These are phyloP conservation scores for Lasioglossum figueresi DNA, from an alignment of 2,888 invertebrate genomes.

Conservation along the genomic window DNA sequence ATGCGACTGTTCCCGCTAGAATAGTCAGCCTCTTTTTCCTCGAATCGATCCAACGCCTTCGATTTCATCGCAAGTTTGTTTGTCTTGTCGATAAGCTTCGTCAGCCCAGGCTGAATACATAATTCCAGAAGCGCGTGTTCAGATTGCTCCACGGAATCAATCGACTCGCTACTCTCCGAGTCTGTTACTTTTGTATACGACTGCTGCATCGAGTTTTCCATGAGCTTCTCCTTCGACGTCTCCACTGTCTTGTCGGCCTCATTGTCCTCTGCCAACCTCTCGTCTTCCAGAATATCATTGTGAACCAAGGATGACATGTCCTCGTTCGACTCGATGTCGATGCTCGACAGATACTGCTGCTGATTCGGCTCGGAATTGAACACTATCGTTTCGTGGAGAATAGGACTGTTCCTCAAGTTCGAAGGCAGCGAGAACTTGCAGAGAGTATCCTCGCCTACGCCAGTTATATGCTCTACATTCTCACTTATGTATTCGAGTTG, in stretches of 20 bases:
- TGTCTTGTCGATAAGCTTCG: constrained; percentile 55
- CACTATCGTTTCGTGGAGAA: constrained; percentile 40
- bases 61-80: constrained; percentile 16
- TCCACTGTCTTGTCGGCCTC: constrained; percentile 7
- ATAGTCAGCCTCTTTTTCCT: background rate
- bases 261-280: constrained; percentile 23
- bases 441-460: constrained; percentile 25
- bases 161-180: constrained; percentile 77
- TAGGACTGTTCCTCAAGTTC: constrained; percentile 47
- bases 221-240: background rate
- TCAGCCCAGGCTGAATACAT: constrained; percentile 70
- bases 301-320: constrained; percentile 49
- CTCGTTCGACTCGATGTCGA: constrained; percentile 48
- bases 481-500: background rate
- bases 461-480: background rate
- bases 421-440: constrained; percentile 44
- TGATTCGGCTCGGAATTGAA: constrained; percentile 44
- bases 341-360: constrained; percentile 51
- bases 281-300: constrained; percentile 41
- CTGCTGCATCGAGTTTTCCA: constrained; percentile 49
- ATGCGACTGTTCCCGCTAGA: background rate
- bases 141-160: constrained; percentile 79
- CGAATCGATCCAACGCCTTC: background rate
- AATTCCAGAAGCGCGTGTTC: constrained; percentile 77
- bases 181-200: constrained; percentile 61